Evolutionary conservation across 2,888 invertebrate genomes (phyloP), one percentile per base, ranked within the genome.

Genomic region (Sarcophaga caerulescens): DNA sequence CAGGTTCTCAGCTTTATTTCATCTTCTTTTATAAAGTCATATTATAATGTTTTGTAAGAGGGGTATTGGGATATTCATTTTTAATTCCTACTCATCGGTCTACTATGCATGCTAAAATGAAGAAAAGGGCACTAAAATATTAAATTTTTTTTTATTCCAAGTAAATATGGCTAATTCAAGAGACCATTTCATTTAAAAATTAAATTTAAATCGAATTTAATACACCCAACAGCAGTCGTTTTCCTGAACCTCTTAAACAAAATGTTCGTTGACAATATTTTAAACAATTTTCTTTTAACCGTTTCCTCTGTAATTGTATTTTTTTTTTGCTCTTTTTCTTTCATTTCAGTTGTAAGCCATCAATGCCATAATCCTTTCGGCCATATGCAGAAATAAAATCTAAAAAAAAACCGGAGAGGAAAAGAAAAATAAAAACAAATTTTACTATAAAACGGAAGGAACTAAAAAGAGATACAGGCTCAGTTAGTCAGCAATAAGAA

Each of bases 281-380:
- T 52, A 17, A 52, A 52, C 17, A 52, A 52, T 52, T n/a, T 17
- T 60, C 65, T 65, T 70, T 82, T 82, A 76, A 76, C 70, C 70
- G 65, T 65, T 81, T 70, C 44, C 44, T 66, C 12, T 4, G 12
- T 60, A 77, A 71, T n/a, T 77, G 2, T 76, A 10, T 76, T 70
- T 14, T n/a, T n/a, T n/a, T 12, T 62, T 69, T 8, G 62, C 57
- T 73, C 45, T 77, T 3, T 62, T 21, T 47, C 52, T 83, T 59
- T 79, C 57, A 70, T 87, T 85, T 83, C 71, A 85, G 85, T 83
- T 87, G 85, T 69, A 70, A 35, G 23, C 21, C 82, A 88, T 69
- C 81, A 80, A 81, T 88, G 87, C 77, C 87, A 87, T 85, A 86
- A 84, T 75, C 78, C 86, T 84, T 84, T 71, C 66, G 74, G 74